Percentiles rank a stretch among this genome's conserved stretches.
Conservation (phyloP, 2,113 vertebrate species). For the Etheostoma spectabile region DNA sequence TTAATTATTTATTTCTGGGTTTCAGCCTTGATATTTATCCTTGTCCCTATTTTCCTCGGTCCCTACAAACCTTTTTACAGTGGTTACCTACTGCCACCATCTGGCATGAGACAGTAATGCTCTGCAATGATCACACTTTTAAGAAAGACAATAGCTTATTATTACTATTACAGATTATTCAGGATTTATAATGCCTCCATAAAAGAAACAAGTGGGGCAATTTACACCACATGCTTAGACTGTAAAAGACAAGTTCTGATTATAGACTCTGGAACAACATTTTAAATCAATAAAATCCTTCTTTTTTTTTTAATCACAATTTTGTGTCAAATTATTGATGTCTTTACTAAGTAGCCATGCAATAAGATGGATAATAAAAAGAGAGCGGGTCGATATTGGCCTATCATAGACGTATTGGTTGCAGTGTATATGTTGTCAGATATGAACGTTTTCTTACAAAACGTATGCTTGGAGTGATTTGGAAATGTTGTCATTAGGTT, state of each 20-base stretch:
- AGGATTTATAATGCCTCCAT: background rate
- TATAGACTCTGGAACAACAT: too few relatives aligned
- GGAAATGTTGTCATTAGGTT: too few relatives aligned
- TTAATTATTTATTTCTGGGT: background rate
- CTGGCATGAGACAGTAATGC: slow-evolving; percentile 42
- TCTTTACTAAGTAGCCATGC: too few relatives aligned
- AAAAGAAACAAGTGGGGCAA: background rate
- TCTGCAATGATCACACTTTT: background rate
- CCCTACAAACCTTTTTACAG: background rate
- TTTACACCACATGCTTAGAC: background rate
- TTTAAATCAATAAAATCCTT: too few relatives aligned
- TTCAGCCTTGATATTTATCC: background rate
- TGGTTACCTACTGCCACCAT: slow-evolving; percentile 41
- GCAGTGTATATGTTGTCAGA: too few relatives aligned
- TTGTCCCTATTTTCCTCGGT: background rate
- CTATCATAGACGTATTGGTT: too few relatives aligned
- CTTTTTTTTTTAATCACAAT: too few relatives aligned
- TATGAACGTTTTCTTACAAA: too few relatives aligned
- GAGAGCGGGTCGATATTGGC: too few relatives aligned
- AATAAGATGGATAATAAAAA: too few relatives aligned
- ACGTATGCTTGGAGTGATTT: too few relatives aligned
- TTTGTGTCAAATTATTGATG: too few relatives aligned
- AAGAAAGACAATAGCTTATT: background rate
- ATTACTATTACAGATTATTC: background rate
- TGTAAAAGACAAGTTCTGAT: background rate